These are phyloP conservation scores for Rotaria socialis DNA, from an alignment of 2,888 invertebrate species.

Conservation along the genomic window DNA sequence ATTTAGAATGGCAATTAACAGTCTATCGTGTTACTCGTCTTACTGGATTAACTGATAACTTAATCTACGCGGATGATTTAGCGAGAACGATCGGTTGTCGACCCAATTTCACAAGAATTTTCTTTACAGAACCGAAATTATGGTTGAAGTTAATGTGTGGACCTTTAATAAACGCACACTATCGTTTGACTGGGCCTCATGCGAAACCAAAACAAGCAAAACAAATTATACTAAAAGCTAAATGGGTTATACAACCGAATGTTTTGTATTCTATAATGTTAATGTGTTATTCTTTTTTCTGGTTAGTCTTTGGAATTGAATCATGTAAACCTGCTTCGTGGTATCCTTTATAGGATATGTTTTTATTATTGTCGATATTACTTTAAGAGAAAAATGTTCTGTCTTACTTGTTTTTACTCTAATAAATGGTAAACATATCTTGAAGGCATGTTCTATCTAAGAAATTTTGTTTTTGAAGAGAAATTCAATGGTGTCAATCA, in stretches of 20 bases:
- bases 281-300: background rate
- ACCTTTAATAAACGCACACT: background rate
- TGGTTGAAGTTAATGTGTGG: conserved; percentile 11
- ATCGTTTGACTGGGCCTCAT: background rate
- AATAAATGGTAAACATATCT: too few relatives aligned
- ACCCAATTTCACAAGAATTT: background rate
- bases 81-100: background rate
- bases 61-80: conserved; percentile 21
- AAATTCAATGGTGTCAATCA: too few relatives aligned
- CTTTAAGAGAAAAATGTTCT: too few relatives aligned
- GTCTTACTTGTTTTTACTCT: too few relatives aligned
- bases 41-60: background rate
- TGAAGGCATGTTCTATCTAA: too few relatives aligned
- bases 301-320: background rate
- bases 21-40: background rate
- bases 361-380: too few relatives aligned
- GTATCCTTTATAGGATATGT: background rate
- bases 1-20: conserved; percentile 30
- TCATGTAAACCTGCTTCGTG: conserved; percentile 16
- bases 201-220: conserved; percentile 8
- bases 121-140: conserved; percentile 28
- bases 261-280: background rate
- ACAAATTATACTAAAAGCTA: background rate
- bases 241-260: conserved; percentile 30
- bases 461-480: too few relatives aligned